A percentile compares a stretch with the other conserved stretches of the same genome.
These are phyloP conservation scores for Pampus argenteus DNA, from an alignment of 2,797 vertebrate species.

Conservation along the genomic window DNA sequence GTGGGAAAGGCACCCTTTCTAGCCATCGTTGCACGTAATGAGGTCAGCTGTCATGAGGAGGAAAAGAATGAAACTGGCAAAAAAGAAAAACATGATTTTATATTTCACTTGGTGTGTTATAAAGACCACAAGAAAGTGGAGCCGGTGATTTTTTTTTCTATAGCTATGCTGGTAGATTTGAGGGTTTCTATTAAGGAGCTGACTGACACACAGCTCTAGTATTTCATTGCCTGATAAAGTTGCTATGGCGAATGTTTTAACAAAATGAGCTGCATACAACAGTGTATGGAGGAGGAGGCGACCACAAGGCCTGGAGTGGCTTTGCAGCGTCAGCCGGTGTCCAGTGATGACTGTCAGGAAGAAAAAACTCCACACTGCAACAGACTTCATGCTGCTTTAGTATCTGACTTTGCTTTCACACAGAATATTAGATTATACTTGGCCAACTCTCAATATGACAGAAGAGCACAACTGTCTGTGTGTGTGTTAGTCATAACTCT, in stretches of 20 bases:
- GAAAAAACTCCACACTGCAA: too few species aligned
- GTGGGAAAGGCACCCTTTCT: conserved; percentile 2
- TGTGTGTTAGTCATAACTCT: too few species aligned
- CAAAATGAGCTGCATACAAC: not conserved
- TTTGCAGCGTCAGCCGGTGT: too few species aligned
- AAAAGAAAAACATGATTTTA: not conserved
- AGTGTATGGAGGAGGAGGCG: too few species aligned
- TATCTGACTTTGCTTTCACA: too few species aligned
- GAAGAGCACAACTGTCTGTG: too few species aligned
- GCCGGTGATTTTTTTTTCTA: not conserved
- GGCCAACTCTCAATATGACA: too few species aligned
- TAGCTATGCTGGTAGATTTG: not conserved
- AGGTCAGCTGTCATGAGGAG: conserved; percentile 1
- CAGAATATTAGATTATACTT: too few species aligned
- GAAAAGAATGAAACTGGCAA: not conserved
- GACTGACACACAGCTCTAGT: not conserved
- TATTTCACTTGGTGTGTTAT: not conserved
- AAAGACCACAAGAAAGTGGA: not conserved
- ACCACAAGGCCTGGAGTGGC: too few species aligned
- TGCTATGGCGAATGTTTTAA: not conserved
- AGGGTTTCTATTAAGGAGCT: not conserved
- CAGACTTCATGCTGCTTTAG: too few species aligned
- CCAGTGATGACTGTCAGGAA: too few species aligned
- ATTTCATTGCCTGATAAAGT: not conserved
- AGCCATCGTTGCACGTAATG: conserved; percentile 4